Conservation (phyloP, 2,888 invertebrate genomes). For the Mamestra brassicae region DNA sequence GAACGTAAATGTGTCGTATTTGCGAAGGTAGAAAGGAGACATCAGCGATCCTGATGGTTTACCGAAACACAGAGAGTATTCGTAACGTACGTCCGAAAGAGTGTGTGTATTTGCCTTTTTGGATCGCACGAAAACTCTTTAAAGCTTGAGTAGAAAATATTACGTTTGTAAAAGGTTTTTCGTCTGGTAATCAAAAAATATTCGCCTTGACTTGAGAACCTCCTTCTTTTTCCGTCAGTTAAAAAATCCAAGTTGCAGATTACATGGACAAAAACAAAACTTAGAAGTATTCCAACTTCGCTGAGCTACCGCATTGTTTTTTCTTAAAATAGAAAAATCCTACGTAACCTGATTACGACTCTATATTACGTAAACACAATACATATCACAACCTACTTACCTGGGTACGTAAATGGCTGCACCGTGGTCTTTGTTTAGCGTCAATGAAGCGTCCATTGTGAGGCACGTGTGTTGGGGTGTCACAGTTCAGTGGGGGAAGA, state of each 20-base stretch:
- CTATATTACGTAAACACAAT: slow-evolving; percentile 28
- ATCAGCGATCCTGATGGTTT: too few species aligned
- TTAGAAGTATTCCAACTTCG: background rate
- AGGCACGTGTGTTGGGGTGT: slow-evolving; percentile 38
- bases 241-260: background rate
- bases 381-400: background rate
- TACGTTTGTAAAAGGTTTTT: too few species aligned
- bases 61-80: too few species aligned
- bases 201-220: too few species aligned
- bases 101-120: too few species aligned
- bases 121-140: too few species aligned
- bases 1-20: too few species aligned
- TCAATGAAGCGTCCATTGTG: slow-evolving; percentile 46
- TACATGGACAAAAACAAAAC: background rate
- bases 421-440: slow-evolving; percentile 41
- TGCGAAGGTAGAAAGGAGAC: too few species aligned
- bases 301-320: background rate
- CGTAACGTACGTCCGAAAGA: too few species aligned
- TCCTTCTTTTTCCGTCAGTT: too few species aligned
- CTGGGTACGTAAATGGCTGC: background rate
- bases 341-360: slow-evolving; percentile 22
- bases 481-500: slow-evolving; percentile 38
- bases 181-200: background rate
- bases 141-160: too few species aligned
- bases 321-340: slow-evolving; percentile 8